Evolutionary conservation across 2,113 vertebrate genomes (phyloP).

Genomic region (Planiliza haematocheilus): DNA sequence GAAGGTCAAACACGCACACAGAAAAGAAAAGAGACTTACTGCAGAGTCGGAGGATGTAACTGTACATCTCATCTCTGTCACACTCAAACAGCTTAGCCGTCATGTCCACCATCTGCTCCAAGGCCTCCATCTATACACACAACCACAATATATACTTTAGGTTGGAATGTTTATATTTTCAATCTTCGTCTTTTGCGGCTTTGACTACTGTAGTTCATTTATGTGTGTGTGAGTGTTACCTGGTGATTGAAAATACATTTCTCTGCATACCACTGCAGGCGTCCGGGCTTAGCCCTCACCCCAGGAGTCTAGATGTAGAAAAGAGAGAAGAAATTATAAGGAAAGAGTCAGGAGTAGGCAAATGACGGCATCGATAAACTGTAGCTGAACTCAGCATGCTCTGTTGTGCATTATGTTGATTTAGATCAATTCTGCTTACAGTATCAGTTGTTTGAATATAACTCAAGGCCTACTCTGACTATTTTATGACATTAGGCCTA

Average conservation of each 20-base stretch:
- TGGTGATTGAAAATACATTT: conserved; percentile 86
- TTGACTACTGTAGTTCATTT: neutral
- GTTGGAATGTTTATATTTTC: neutral
- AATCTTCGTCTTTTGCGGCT: neutral
- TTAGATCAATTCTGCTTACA: too few relatives aligned
- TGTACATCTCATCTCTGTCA: conserved; percentile 94
- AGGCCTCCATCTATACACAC: conserved; percentile 84
- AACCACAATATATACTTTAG: conserved; percentile 9
- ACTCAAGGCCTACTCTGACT: neutral
- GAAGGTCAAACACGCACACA: neutral
- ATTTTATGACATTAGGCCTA: too few relatives aligned
- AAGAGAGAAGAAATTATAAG: neutral
- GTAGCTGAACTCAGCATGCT: too few relatives aligned
- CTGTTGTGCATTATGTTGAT: too few relatives aligned
- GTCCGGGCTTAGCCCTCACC: conserved; percentile 86
- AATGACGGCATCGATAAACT: too few relatives aligned
- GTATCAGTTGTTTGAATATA: neutral
- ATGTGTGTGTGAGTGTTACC: conserved; percentile 73
- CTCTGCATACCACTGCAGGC: conserved; percentile 91
- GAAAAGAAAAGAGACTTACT: conserved; percentile 82
- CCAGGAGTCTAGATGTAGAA: conserved; percentile 88
- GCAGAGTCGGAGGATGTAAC: conserved; percentile 85
- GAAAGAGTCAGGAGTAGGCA: neutral
- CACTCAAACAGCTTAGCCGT: conserved; percentile 93
- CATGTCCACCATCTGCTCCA: conserved; percentile 92